phyloP scores from a whole-genome alignment of 2,113 vertebrate genomes.

The Engystomops pustulosus region DNA sequence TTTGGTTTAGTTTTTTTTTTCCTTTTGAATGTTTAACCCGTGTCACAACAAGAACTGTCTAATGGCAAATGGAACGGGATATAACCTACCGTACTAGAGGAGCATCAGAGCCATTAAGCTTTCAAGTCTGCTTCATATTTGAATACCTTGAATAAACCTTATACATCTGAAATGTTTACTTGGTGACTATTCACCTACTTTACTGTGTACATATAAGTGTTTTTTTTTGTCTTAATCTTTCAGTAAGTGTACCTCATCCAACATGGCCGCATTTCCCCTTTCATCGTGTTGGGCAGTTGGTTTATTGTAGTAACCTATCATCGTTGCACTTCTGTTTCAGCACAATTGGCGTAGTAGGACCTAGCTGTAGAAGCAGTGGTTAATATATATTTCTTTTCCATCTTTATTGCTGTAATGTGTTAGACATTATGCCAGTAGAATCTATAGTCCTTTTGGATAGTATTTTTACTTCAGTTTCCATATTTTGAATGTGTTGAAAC shows the following conservation, averaged over 20 bases:
- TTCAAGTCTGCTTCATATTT: constrained; percentile 72
- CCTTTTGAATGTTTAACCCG: constrained; percentile 43
- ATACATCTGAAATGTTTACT: constrained; percentile 73
- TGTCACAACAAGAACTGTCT: constrained; percentile 61
- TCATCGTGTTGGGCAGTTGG: constrained; percentile 70
- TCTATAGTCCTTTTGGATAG: constrained; percentile 86
- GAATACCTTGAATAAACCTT: constrained; percentile 67
- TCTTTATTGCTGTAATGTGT: constrained; percentile 86
- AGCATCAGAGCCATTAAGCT: constrained; percentile 80
- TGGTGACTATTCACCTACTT: constrained; percentile 75
- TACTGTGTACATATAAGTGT: constrained; percentile 74
- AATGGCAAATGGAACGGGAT: constrained; percentile 67
- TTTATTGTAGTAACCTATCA: constrained; percentile 76
- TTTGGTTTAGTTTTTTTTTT: constrained; percentile 26
- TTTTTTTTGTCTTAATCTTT: constrained; percentile 65
- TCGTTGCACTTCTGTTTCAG: constrained; percentile 75
- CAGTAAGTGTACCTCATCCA: constrained; percentile 71
- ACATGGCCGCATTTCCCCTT: constrained; percentile 73
- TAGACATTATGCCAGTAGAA: constrained; percentile 87
- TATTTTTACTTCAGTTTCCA: constrained; percentile 80
- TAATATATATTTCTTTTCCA: constrained; percentile 76
- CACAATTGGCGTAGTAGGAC: constrained; percentile 78
- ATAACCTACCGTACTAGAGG: constrained; percentile 65
- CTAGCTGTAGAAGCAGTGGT: constrained; percentile 81
- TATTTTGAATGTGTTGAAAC: constrained; percentile 94